These are phyloP conservation scores for Agrilus cyanescens DNA, from an alignment of 2,888 invertebrate genomes.

Conservation along the genomic window DNA sequence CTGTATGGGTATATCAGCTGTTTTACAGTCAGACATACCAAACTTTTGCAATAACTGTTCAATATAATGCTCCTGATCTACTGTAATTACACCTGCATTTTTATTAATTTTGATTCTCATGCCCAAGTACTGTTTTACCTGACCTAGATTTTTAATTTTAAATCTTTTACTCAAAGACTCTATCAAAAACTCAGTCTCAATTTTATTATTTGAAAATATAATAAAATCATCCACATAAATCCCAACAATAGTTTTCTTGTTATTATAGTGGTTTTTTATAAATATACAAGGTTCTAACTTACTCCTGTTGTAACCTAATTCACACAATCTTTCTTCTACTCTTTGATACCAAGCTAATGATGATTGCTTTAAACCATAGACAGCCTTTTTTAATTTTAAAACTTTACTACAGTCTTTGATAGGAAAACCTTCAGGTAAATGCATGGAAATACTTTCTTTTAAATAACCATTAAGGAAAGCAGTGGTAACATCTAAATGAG, in stretches of 20 bases:
- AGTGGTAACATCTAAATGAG: no score
- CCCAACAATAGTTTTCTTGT: conserved; percentile 1
- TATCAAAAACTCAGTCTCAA: no score
- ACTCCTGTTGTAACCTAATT: conserved; percentile 8
- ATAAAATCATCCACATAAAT: conserved; percentile 8
- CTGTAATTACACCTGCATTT: conserved; percentile 8
- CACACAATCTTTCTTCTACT: no score
- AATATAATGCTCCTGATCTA: conserved; percentile 17
- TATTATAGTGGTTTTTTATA: conserved; percentile 2
- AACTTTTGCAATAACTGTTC: conserved; percentile 13
- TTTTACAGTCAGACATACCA: conserved; percentile 14
- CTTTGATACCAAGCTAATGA: conserved; percentile 6
- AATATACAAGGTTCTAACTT: conserved; percentile 7
- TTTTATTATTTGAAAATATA: conserved; percentile 8
- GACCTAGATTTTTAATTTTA: conserved; percentile 19
- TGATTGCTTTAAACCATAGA: conserved; percentile 7
- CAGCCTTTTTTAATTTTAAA: conserved; percentile 5
- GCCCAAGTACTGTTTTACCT: conserved; percentile 15
- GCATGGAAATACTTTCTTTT: no score
- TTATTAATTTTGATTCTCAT: conserved; percentile 13
- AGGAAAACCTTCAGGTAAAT: conserved; percentile 7
- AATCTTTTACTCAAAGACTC: no score
- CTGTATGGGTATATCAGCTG: conserved; percentile 15
- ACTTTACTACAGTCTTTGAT: neutral
- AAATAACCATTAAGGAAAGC: no score